These are phyloP conservation scores for Leptarthrus brevirostris DNA, from an alignment of 2,888 invertebrate genomes.

Conservation along the genomic window DNA sequence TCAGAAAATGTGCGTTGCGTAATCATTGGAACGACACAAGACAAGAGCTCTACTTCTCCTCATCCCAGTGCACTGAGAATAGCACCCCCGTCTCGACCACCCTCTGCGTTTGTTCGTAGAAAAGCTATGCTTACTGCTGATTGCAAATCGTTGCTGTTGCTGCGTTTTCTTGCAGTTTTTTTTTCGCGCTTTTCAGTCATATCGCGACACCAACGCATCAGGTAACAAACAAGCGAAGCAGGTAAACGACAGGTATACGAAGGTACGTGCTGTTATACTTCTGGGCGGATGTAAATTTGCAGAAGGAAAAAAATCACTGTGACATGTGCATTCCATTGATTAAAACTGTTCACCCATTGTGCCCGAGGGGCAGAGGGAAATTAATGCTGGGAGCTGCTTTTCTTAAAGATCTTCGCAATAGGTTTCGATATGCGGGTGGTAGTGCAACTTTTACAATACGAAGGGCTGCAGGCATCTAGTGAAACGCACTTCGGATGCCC, in stretches of 20 bases:
- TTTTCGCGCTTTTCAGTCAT: slow-evolving; percentile 20
- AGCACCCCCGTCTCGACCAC: slow-evolving; percentile 27
- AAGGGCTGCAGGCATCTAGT: not conserved
- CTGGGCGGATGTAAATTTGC: slow-evolving; percentile 11
- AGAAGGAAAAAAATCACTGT: slow-evolving; percentile 30
- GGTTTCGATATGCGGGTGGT: not conserved
- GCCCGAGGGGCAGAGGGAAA: not conserved
- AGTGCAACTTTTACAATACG: slow-evolving; percentile 15
- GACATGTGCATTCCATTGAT: slow-evolving; percentile 54
- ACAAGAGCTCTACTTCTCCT: slow-evolving; percentile 13
- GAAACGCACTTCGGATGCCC: not conserved
- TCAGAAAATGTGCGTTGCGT: slow-evolving; percentile 36
- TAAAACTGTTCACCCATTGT: slow-evolving; percentile 41
- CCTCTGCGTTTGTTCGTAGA: not conserved
- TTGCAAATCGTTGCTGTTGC: not conserved
- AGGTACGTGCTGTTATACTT: not conserved
- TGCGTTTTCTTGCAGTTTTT: slow-evolving; percentile 17
- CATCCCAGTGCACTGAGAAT: not conserved
- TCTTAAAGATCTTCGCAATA: slow-evolving; percentile 19
- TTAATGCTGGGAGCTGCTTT: not conserved
- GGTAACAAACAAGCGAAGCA: slow-evolving; percentile 27
- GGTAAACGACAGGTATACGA: slow-evolving; percentile 32
- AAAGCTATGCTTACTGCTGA: not conserved
- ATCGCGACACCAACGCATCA: slow-evolving; percentile 37
- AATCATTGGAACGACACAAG: slow-evolving; percentile 15